A percentile compares a stretch with the other conserved stretches of the same genome.
Conservation (phyloP, 2,113 vertebrate genomes). For the cattle (Bos taurus) region DNA sequence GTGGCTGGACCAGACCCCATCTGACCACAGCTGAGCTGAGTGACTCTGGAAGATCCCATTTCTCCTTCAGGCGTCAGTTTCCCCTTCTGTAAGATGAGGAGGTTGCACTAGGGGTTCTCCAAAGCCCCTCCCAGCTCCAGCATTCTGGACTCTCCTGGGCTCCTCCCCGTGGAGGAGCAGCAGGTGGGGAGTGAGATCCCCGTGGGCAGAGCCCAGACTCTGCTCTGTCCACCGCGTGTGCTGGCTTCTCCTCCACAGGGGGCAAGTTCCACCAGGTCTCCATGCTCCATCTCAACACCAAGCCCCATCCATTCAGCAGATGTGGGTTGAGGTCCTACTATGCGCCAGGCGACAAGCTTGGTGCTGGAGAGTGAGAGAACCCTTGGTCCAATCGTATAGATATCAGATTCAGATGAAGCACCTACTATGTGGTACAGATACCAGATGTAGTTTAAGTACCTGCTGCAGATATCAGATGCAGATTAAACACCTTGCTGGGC, state of each 20-base stretch:
- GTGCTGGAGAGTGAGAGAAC: neutral
- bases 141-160: neutral
- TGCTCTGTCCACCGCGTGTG: accelerated
- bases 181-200: accelerated
- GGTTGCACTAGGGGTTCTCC: neutral
- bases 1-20: accelerated
- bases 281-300: accelerated
- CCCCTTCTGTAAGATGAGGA: neutral
- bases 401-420: no score
- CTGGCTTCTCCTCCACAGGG: neutral
- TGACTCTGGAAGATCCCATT: no score
- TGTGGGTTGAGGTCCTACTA: accelerated
- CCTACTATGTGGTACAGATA: neutral
- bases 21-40: neutral
- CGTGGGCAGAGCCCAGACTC: accelerated
- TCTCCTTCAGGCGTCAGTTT: neutral
- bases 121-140: accelerated
- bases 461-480: neutral
- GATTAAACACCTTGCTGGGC: neutral
- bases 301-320: no score
- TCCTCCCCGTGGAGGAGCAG: accelerated
- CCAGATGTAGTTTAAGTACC: neutral
- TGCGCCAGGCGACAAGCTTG: accelerated
- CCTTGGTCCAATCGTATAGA: accelerated
- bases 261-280: neutral